A percentile compares a stretch with the other conserved stretches of the same genome.
phyloP scores from a whole-genome alignment of 2,113 vertebrate species.

The Ictalurus furcatus region DNA sequence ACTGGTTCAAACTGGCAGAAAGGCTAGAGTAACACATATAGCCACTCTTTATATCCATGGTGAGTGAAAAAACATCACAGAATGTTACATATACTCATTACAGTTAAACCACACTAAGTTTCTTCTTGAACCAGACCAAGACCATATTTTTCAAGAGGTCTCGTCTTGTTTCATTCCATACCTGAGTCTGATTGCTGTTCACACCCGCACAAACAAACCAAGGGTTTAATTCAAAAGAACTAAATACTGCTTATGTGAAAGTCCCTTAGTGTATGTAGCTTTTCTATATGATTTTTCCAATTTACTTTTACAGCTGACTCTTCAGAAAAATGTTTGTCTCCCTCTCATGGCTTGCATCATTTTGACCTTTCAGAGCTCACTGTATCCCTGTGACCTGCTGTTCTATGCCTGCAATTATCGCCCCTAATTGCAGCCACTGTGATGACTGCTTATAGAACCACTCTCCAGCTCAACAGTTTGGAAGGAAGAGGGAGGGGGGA shows the following conservation, averaged over 20 bases:
- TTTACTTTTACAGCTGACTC: slow-evolving; percentile 11
- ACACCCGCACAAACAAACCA: not conserved
- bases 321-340: slow-evolving; percentile 36
- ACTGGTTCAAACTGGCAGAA: no score
- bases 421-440: slow-evolving; percentile 69
- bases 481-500: not conserved
- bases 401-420: slow-evolving; percentile 55
- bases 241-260: not conserved
- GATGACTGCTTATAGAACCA: slow-evolving; percentile 66
- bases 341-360: slow-evolving; percentile 49
- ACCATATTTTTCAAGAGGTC: not conserved
- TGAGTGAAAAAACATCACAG: no score
- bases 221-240: not conserved
- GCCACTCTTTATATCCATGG: no score
- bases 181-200: not conserved
- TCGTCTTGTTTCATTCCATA: not conserved
- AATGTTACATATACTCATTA: not conserved
- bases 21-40: no score
- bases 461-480: slow-evolving; percentile 25
- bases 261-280: not conserved
- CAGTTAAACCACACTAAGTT: not conserved
- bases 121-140: not conserved
- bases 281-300: not conserved
- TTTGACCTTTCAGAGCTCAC: slow-evolving; percentile 61
- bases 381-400: slow-evolving; percentile 49